Evolutionary conservation across 2,888 invertebrate genomes (phyloP).

Genomic region (Emmelina monodactyla): DNA sequence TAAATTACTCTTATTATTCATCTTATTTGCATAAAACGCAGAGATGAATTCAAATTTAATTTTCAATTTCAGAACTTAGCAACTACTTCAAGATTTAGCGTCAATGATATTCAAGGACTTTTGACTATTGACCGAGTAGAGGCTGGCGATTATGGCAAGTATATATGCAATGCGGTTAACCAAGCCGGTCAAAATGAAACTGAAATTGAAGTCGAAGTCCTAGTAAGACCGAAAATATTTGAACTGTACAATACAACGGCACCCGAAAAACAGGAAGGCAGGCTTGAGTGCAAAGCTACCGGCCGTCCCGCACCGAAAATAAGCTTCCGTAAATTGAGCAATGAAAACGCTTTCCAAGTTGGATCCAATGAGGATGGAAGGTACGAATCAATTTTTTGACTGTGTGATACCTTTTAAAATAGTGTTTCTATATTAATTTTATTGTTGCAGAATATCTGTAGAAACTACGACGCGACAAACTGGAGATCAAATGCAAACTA

Average conservation of each 20-base stretch:
- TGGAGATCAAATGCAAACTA: conserved; percentile 56
- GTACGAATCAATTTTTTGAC: conserved; percentile 20
- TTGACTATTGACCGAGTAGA: conserved; percentile 77
- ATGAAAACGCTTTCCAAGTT: conserved; percentile 66
- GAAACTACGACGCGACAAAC: conserved; percentile 57
- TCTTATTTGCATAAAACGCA: too few relatives aligned
- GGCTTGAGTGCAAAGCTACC: conserved; percentile 77
- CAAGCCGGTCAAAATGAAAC: conserved; percentile 76
- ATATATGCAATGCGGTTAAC: conserved; percentile 83
- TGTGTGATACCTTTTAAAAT: not conserved
- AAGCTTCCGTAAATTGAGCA: conserved; percentile 80
- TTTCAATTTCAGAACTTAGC: conserved; percentile 68
- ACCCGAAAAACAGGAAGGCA: conserved; percentile 68
- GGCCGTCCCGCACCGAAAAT: conserved; percentile 84
- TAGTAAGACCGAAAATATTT: conserved; percentile 82
- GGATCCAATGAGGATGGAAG: conserved; percentile 72
- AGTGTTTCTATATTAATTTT: not conserved
- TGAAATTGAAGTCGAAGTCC: conserved; percentile 72
- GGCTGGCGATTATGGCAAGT: conserved; percentile 80
- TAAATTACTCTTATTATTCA: too few relatives aligned
- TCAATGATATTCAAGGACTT: conserved; percentile 74
- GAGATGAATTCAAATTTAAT: not conserved
- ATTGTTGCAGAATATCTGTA: conserved; percentile 63
- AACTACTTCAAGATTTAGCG: conserved; percentile 68
- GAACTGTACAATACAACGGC: conserved; percentile 78